Evolutionary conservation across 2,888 invertebrate species (phyloP).

Genomic region (Sarcophaga carnaria): DNA sequence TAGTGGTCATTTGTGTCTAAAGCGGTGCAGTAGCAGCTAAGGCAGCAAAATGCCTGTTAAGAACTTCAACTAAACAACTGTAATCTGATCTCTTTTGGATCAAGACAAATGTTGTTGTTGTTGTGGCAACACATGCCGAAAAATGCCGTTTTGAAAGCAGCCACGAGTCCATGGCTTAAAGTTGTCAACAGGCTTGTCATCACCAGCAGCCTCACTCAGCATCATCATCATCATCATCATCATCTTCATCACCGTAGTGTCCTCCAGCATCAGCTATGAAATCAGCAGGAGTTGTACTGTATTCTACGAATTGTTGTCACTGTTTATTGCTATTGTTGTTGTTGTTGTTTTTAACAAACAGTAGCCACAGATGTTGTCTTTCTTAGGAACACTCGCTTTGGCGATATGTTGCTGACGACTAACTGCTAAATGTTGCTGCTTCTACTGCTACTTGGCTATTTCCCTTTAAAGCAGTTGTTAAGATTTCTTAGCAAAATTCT

Average conservation of each 20-base stretch:
- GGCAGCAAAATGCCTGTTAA: slow-evolving; percentile 5
- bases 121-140: slow-evolving; percentile 37
- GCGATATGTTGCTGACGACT: slow-evolving; percentile 54
- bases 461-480: slow-evolving; percentile 48
- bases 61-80: slow-evolving; percentile 43
- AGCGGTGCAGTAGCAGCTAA: slow-evolving; percentile 34
- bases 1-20: slow-evolving; percentile 61
- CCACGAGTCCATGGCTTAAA: slow-evolving; percentile 56
- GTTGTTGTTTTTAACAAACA: slow-evolving; percentile 44
- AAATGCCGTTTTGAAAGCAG: slow-evolving; percentile 60
- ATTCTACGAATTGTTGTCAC: slow-evolving; percentile 67
- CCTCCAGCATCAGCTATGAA: slow-evolving; percentile 13
- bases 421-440: slow-evolving; percentile 28
- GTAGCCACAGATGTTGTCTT: slow-evolving; percentile 70
- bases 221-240: slow-evolving; percentile 29
- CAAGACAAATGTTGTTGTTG: slow-evolving; percentile 60
- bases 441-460: slow-evolving; percentile 9
- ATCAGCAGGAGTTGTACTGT: slow-evolving; percentile 62
- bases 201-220: slow-evolving; percentile 19
- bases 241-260: neutral
- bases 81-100: slow-evolving; percentile 69
- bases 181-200: slow-evolving; percentile 59
- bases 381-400: slow-evolving; percentile 63
- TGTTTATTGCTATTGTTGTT: slow-evolving; percentile 20
- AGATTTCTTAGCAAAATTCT: slow-evolving; percentile 65